Evolutionary conservation across 1,140 invertebrate species (phyloP).

Genomic region (Leptinotarsa texana): DNA sequence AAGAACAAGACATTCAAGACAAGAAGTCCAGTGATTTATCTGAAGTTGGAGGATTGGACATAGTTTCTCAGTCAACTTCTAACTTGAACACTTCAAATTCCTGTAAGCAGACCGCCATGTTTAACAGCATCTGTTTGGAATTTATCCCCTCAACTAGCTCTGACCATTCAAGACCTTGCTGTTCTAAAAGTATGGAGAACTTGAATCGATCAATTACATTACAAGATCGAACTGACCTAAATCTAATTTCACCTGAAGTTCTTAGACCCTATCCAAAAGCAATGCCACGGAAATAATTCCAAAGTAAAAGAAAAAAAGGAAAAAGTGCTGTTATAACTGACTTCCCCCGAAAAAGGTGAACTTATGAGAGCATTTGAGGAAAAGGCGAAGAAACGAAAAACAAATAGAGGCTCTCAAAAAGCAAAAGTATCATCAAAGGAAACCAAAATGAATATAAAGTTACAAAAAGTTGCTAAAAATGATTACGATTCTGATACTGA

Average conservation of each 20-base stretch:
- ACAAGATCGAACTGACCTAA: background rate
- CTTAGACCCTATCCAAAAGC: slow-evolving; percentile 14
- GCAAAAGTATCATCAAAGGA: background rate
- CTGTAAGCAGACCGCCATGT: background rate
- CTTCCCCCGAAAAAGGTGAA: slow-evolving; percentile 11
- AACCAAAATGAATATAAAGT: background rate
- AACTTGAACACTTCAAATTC: background rate
- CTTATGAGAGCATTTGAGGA: slow-evolving; percentile 2
- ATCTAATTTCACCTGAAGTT: slow-evolving; percentile 5
- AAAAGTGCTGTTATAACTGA: slow-evolving; percentile 7
- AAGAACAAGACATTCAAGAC: slow-evolving; percentile 6
- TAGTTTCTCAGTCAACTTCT: slow-evolving; percentile 14
- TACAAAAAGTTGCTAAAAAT: slow-evolving; percentile 1
- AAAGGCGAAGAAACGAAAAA: slow-evolving; percentile 3
- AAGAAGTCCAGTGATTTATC: slow-evolving; percentile 9
- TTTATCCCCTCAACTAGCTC: background rate
- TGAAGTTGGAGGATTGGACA: slow-evolving; percentile 19
- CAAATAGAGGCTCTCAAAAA: background rate
- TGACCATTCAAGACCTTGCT: slow-evolving; percentile 7
- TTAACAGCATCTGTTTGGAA: slow-evolving; percentile 14
- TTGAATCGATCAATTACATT: too few relatives aligned
- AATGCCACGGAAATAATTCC: background rate
- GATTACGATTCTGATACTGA: background rate
- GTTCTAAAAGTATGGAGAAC: background rate
- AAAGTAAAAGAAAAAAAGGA: slow-evolving; percentile 6